phyloP scores from a whole-genome alignment of 2,888 invertebrate genomes.

The Salpingus planirostris region DNA sequence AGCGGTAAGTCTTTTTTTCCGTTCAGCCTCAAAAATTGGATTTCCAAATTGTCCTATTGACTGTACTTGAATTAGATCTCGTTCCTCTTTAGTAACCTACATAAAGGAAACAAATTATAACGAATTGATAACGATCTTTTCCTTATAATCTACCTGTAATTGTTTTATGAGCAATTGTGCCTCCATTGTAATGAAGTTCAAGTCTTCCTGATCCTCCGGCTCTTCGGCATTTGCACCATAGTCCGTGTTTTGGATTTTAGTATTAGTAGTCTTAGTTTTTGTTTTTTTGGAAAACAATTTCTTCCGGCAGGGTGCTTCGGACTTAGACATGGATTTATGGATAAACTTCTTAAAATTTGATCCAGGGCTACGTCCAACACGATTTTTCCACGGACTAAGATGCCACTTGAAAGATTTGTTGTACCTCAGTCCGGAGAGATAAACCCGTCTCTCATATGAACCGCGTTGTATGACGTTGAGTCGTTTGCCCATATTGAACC shows the following conservation, averaged over 20 bases:
- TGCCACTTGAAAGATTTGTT: slow-evolving; percentile 12
- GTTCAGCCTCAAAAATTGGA: slow-evolving; percentile 7
- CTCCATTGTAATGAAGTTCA: no score
- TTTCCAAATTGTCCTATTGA: slow-evolving; percentile 13
- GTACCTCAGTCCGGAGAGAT: slow-evolving; percentile 11
- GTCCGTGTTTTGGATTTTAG: neutral
- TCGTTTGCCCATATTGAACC: slow-evolving; percentile 16
- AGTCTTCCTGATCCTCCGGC: slow-evolving; percentile 1
- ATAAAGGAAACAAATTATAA: no score
- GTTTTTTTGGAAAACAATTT: neutral
- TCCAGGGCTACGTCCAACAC: slow-evolving; percentile 7
- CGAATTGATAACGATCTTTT: no score
- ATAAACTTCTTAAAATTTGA: slow-evolving; percentile 6
- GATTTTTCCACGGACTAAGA: slow-evolving; percentile 10
- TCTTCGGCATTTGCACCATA: slow-evolving; percentile 8
- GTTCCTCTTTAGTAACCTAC: slow-evolving; percentile 1
- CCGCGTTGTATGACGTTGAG: slow-evolving; percentile 15
- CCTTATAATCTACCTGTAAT: no score
- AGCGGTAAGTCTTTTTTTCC: slow-evolving; percentile 11
- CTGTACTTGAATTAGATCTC: slow-evolving; percentile 2
- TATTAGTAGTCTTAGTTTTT: no score
- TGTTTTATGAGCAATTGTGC: no score
- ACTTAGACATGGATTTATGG: slow-evolving; percentile 2
- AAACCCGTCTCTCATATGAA: slow-evolving; percentile 12
- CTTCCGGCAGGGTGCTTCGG: slow-evolving; percentile 1